Conservation (phyloP, 2,113 vertebrate genomes). For the Chunga burmeisteri region DNA sequence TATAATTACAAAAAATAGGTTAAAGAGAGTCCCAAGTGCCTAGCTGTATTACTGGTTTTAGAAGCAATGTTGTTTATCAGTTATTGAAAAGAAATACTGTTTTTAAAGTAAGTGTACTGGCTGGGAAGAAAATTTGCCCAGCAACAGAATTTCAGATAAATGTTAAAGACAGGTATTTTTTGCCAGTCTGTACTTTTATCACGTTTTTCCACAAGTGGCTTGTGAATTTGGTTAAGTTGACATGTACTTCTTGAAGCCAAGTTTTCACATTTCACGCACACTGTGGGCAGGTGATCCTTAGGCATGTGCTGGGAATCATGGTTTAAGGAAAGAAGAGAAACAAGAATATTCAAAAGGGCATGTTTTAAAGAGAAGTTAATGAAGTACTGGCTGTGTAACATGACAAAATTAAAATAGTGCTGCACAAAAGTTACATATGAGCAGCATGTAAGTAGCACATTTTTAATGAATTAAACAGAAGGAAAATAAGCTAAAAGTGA, state of each 20-base stretch:
- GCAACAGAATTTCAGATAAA: not conserved
- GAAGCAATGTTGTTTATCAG: not conserved
- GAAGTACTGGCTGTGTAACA: not conserved
- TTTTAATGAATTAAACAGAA: not conserved
- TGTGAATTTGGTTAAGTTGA: not conserved
- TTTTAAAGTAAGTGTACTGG: not conserved
- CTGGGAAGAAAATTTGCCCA: not conserved
- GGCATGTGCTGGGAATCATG: not conserved
- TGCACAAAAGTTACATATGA: not conserved
- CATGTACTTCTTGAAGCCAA: not conserved
- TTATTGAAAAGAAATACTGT: not conserved
- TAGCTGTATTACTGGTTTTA: not conserved
- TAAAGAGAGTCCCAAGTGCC: not conserved
- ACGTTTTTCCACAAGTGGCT: not conserved
- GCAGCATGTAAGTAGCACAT: not conserved
- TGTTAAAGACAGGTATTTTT: not conserved
- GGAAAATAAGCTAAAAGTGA: not conserved
- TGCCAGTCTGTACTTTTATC: not conserved
- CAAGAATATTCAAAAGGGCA: not conserved
- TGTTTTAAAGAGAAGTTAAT: not conserved
- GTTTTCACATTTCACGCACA: not conserved
- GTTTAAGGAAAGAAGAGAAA: not conserved
- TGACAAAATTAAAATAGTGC: not conserved
- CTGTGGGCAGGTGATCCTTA: not conserved
- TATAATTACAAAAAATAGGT: not conserved